Base-by-base conservation (phyloP, 2,797 vertebrate genomes). In the Crypturellus tataupa region DNA sequence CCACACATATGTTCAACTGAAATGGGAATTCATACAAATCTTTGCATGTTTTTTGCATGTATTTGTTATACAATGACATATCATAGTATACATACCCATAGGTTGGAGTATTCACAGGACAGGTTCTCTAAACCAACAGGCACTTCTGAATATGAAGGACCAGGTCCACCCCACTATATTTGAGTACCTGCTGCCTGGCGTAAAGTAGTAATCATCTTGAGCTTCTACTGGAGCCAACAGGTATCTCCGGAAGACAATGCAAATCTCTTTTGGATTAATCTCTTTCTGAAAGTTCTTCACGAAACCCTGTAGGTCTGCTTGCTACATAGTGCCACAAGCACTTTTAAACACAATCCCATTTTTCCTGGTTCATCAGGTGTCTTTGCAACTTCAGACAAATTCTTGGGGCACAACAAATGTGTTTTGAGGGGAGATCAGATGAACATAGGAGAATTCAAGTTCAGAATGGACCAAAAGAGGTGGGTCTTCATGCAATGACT, bases 361-460 rank as follows among this genome's bases (percentile, higher is more conserved):
- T 72, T 6, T 10, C 29, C 24, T 56, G 29, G 7, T 80, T 51
- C 40, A 42, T 35, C 59, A 47, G 16, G 6, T 71, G 14, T 8
- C 10, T 19, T 67, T 88, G 6, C 12, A 14, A 53, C 47, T 63
- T 60, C 76, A 77, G 53, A 21, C 3, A 72, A 19, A 58, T 58
- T 62, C 42, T 29, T 56, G 24, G 20, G 40, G 18, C 17, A 68
- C 24, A 35, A n/a, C 17, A 55, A 51, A 31, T 10, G 35, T 11
- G 62, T 24, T 18, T 80, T 44, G 11, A 56, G 42, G 24, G 46
- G 10, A 85, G 12, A 56, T 44, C 56, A 82, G 12, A 56, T 39
- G 56, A 69, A 0, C 0, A 0, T 2, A 44, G 27, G 23, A 81
- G 44, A 91, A 49, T 15, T 10, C 51, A 44, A 12, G 4, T 79